Conservation (phyloP, 2,888 invertebrate species). For the Tetragnatha montana region DNA sequence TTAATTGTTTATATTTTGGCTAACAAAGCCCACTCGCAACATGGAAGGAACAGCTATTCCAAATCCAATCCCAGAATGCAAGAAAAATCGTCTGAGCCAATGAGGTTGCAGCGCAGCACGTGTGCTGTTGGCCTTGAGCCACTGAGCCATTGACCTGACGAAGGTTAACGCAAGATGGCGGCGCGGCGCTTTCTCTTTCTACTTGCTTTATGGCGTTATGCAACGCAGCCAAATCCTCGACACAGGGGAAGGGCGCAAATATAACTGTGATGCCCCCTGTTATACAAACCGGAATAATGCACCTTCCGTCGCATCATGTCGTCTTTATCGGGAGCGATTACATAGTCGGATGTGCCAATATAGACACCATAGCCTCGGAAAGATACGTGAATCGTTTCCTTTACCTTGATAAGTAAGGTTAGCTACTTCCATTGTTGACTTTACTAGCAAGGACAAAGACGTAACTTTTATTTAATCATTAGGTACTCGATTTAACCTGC, state of each 20-base stretch:
- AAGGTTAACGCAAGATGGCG: conserved; percentile 71
- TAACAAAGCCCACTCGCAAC: too few species aligned
- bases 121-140: conserved; percentile 70
- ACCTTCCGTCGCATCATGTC: neutral
- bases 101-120: conserved; percentile 57
- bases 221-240: neutral
- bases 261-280: neutral
- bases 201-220: conserved; percentile 4
- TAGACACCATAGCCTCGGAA: too few species aligned
- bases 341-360: too few species aligned
- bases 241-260: neutral
- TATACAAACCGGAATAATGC: neutral
- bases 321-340: neutral
- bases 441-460: too few species aligned
- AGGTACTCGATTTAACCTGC: too few species aligned
- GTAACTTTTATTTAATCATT: too few species aligned
- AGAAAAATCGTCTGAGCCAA: conserved; percentile 45
- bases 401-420: too few species aligned
- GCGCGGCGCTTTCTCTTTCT: conserved; percentile 33
- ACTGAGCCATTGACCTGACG: conserved; percentile 71
- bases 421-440: too few species aligned
- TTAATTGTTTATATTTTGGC: too few species aligned
- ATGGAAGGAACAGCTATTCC: too few species aligned
- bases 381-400: too few species aligned
- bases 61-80: neutral